Percentiles rank a stretch among this genome's conserved stretches.
phyloP scores from a whole-genome alignment of 2,113 vertebrate species.

The Cavia porcellus region DNA sequence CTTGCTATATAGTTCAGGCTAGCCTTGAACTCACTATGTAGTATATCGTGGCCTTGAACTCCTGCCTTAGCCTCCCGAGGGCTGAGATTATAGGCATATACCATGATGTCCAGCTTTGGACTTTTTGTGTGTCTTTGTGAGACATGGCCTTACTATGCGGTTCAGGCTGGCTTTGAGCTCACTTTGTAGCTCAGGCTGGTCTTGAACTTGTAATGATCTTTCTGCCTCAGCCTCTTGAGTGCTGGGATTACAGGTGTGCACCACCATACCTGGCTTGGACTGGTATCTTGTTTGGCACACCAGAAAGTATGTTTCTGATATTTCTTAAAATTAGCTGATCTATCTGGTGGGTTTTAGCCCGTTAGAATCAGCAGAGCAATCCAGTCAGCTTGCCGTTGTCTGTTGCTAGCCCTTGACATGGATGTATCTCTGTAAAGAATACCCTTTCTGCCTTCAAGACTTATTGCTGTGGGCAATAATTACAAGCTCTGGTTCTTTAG shows the following conservation, averaged over 20 bases:
- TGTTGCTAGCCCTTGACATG: neutral
- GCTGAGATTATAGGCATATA: too few species aligned
- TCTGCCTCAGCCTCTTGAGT: neutral
- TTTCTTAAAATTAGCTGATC: constrained; percentile 51
- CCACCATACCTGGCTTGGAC: neutral
- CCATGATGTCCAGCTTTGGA: too few species aligned
- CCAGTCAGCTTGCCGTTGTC: neutral
- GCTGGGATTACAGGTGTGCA: neutral
- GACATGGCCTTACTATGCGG: neutral
- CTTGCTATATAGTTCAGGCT: neutral
- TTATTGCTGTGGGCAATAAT: constrained; percentile 34
- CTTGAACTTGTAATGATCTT: neutral
- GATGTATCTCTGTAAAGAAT: neutral
- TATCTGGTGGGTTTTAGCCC: neutral
- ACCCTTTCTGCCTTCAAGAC: neutral
- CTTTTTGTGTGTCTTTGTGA: neutral
- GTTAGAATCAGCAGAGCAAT: neutral
- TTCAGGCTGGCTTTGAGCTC: neutral
- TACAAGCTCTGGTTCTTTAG: constrained; percentile 38
- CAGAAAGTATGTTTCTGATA: constrained; percentile 9
- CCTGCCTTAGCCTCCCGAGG: too few species aligned
- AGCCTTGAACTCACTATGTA: neutral
- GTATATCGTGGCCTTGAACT: neutral
- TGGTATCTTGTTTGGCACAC: neutral
- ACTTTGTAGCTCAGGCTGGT: neutral